These are phyloP conservation scores for Pitta sordida DNA, from an alignment of 2,113 vertebrate species.

Conservation along the genomic window DNA sequence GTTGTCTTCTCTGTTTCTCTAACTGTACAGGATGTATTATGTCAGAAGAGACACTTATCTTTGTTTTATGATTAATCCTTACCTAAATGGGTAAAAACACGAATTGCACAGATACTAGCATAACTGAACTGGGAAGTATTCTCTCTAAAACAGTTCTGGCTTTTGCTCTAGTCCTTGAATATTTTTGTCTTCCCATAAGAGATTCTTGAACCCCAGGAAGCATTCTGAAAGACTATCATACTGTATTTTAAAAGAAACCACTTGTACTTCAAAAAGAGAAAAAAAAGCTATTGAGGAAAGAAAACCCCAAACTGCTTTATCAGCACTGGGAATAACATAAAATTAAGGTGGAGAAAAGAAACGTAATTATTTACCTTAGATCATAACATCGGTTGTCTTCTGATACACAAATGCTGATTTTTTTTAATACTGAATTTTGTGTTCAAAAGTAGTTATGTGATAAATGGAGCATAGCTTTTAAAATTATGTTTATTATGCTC, in stretches of 20 bases:
- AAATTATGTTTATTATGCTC: neutral
- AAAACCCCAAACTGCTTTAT: neutral
- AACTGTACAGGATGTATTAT: neutral
- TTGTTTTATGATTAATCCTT: neutral
- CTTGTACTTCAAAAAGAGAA: neutral
- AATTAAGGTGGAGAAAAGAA: neutral
- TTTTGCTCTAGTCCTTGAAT: neutral
- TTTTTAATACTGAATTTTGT: neutral
- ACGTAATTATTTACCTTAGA: neutral
- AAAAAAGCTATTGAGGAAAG: accelerated
- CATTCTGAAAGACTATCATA: neutral
- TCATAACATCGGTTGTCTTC: neutral
- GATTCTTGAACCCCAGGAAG: neutral
- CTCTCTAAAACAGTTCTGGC: neutral
- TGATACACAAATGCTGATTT: neutral
- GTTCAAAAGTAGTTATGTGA: neutral
- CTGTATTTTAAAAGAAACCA: neutral
- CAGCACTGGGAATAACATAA: neutral
- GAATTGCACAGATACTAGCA: neutral
- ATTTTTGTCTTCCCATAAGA: neutral
- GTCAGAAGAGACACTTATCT: neutral
- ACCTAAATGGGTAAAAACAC: neutral
- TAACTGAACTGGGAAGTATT: neutral
- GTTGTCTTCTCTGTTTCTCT: neutral
- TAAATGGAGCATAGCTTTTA: neutral